Percentiles rank a stretch among this genome's conserved stretches.
These are phyloP conservation scores for Ranitomeya imitator DNA, from an alignment of 2,113 vertebrate species.

Conservation along the genomic window DNA sequence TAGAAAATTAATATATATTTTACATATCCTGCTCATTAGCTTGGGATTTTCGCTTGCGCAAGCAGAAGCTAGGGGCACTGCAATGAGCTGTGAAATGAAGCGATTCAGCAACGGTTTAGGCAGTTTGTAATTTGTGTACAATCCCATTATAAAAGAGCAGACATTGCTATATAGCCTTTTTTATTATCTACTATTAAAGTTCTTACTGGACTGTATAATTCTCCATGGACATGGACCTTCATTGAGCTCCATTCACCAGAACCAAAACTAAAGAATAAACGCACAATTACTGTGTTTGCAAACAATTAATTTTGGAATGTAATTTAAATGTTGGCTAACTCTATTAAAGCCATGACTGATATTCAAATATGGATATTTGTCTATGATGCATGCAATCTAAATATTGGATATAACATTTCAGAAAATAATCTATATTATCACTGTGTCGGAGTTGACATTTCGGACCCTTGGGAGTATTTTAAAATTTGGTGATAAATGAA, in stretches of 20 bases:
- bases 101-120: constrained; percentile 1
- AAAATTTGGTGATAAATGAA: too few species aligned
- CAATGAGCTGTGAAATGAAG: constrained; percentile 31
- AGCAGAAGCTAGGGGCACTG: constrained; percentile 37
- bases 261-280: background rate
- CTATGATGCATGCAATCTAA: too few species aligned
- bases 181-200: background rate
- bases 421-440: too few species aligned
- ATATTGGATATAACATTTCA: too few species aligned
- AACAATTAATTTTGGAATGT: too few species aligned
- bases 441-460: too few species aligned
- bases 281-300: background rate
- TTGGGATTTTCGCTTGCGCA: constrained; percentile 27
- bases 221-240: background rate
- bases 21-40: constrained; percentile 30
- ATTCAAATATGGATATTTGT: too few species aligned
- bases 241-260: background rate
- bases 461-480: too few species aligned
- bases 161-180: background rate
- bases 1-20: constrained; percentile 16
- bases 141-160: constrained; percentile 13
- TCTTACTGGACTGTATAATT: background rate
- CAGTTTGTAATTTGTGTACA: constrained; percentile 1
- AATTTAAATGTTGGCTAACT: too few species aligned
- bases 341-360: background rate